Evolutionary conservation across 92 coral and sea anemone genomes (phyloP).

Genomic region (Phenganax subtilis): DNA sequence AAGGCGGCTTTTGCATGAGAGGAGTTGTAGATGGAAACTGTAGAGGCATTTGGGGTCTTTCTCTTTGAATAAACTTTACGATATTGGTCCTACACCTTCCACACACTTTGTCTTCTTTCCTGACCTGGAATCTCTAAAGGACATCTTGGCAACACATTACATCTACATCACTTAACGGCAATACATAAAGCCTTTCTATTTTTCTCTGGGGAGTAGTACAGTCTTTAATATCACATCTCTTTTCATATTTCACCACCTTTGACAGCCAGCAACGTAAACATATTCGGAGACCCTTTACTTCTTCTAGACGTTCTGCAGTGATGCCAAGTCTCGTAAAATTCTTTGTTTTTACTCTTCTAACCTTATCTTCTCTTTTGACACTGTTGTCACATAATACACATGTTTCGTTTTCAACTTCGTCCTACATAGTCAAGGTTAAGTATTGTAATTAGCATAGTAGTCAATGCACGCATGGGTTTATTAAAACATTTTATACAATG

Average conservation of each 20-base stretch:
- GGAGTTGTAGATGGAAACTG: not conserved
- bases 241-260: conserved; percentile 13
- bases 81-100: conserved; percentile 28
- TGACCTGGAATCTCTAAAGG: conserved; percentile 18
- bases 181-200: conserved; percentile 21
- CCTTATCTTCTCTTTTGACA: not conserved
- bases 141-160: not conserved
- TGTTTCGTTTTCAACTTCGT: conserved; percentile 16
- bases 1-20: not conserved
- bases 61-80: not conserved
- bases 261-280: conserved; percentile 30
- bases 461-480: too few relatives aligned
- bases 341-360: conserved; percentile 1
- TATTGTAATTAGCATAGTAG: not conserved
- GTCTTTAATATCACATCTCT: conserved; percentile 11
- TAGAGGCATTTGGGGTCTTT: not conserved
- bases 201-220: conserved; percentile 21
- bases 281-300: conserved; percentile 7
- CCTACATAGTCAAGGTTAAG: not conserved
- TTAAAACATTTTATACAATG: not conserved
- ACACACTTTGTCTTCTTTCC: conserved; percentile 13
- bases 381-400: conserved; percentile 12
- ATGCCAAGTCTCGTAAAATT: not conserved
- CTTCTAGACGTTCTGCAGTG: conserved; percentile 21
- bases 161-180: conserved; percentile 18